Base-by-base conservation (phyloP, 2,888 invertebrate species). In the Pecten maximus region DNA sequence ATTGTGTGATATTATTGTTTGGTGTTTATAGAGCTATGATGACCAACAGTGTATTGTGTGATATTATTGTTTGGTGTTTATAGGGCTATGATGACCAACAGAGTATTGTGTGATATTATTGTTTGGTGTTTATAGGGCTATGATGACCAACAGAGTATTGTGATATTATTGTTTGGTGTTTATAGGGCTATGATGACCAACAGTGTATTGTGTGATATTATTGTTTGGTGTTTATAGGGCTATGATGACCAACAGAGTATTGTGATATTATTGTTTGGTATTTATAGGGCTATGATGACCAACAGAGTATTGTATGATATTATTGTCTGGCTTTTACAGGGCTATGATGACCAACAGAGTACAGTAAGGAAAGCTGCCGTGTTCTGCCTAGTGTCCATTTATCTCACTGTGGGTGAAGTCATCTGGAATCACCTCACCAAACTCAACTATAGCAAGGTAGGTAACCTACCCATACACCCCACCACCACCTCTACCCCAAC, bases 361-460 rank as follows among this genome's bases (percentile, higher is more conserved):
- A 98, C 98, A 93, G 99, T 99, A 40, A 98, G 99, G 88, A 99
- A 99, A 97, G 99, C 99, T 94, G 98, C 99, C 19, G 99, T 99
- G 35, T 99, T 99, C 97, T 99, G 99, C 96, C 98, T 99, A 98
- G 99, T 99, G 6, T 98, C 99, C 88, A 98, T 99, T 95, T 98
- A 99, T 95, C 98, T 98, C 96, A 98, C 98, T 86, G 98, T 99
- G 15, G 99, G 99, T 0, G 98, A 99, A 89, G 94, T 94, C 40
- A 97, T 99, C 96, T 96, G 97, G 95, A 98, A 98, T 3, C 98
- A 98, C 96, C 97, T 99, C 91, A 97, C 97, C 87, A 98, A 98
- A 87, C 97, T 99, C 90, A 98, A 98, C 95, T 98, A 98, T 94
- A 99, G 99, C 97, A 99, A 99, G 97, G 97, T 98, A 92, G 93